Base-by-base conservation (phyloP, 1,140 invertebrate species). In the Zaprionus davidi region DNA sequence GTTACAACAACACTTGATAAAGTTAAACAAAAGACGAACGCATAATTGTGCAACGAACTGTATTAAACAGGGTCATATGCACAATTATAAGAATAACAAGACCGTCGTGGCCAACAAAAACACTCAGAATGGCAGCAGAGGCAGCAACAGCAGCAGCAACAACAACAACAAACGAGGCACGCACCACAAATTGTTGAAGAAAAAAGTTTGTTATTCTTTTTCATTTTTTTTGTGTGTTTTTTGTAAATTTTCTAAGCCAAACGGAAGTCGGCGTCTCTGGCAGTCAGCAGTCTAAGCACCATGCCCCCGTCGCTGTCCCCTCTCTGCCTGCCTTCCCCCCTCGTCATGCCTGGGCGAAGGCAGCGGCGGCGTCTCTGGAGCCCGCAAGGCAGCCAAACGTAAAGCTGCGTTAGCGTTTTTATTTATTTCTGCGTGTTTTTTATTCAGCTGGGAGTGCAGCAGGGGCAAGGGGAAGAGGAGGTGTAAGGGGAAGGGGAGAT, bases 21-120 rank as follows among this genome's bases (percentile, higher is more conserved):
- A 36, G 55, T 41, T 49, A 63, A 70, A 67, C 67, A 73, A 72
- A 68, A 77, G 71, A 34, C 34, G 57, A 79, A 76, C 76, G 69
- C 74, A 79, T 73, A 80, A 84, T 88, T 88, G 84, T 77, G 70
- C 84, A 81, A 68, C 78, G 84, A 88, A 88, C 84, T 88, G 84
- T 88, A 88, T 79, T 88, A 88, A 88, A 81, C 84, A 83, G 84
- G 84, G 84, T 88, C 84, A 88, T 88, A 83, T 88, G 84, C 84
- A 74, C 84, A 88, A 88, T 88, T 88, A 88, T 88, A 88, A 88
- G 81, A 87, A 83, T 83, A 87, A 79, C 77, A 71, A 68, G 59
- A 69, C 24, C 57, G 7, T 7, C 53, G 66, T 64, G 20, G 44
- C 53, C 34, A 57, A 38, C 17, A 69, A 46, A 53, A 71, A 44